These are phyloP conservation scores for Acromyrmex charruanus DNA, from an alignment of 1,140 invertebrate species.

Conservation along the genomic window DNA sequence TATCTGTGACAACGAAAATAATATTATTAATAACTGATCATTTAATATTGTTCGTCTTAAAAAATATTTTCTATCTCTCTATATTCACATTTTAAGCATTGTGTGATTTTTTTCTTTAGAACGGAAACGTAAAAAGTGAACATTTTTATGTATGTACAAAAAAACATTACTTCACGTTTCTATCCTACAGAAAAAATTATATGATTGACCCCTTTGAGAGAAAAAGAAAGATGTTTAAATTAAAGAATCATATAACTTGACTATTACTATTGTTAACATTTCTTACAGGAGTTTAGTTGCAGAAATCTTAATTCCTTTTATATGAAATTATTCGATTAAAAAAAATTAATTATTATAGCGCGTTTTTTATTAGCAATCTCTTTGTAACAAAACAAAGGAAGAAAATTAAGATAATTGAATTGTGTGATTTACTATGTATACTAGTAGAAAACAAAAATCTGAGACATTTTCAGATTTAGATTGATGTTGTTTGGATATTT, in stretches of 20 bases:
- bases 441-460: not conserved
- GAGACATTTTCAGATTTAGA: not conserved
- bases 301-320: not conserved
- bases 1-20: constrained; percentile 72
- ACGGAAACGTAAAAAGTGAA: no score
- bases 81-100: not conserved
- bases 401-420: not conserved
- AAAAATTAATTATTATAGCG: not conserved
- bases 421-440: not conserved
- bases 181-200: no score
- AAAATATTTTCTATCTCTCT: constrained; percentile 1
- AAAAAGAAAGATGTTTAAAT: not conserved
- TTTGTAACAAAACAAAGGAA: not conserved
- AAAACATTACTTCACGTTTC: no score
- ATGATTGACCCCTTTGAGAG: no score
- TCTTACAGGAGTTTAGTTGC: not conserved
- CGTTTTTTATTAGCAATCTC: not conserved
- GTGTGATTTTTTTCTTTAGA: no score
- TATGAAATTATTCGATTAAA: not conserved
- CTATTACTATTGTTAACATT: not conserved
- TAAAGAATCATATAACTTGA: not conserved
- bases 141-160: no score
- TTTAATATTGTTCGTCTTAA: not conserved
- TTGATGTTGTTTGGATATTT: not conserved
- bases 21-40: not conserved